Percentiles rank a stretch among this genome's conserved stretches.
phyloP scores from a whole-genome alignment of 2,888 invertebrate genomes.

The Drosophila mimica region DNA sequence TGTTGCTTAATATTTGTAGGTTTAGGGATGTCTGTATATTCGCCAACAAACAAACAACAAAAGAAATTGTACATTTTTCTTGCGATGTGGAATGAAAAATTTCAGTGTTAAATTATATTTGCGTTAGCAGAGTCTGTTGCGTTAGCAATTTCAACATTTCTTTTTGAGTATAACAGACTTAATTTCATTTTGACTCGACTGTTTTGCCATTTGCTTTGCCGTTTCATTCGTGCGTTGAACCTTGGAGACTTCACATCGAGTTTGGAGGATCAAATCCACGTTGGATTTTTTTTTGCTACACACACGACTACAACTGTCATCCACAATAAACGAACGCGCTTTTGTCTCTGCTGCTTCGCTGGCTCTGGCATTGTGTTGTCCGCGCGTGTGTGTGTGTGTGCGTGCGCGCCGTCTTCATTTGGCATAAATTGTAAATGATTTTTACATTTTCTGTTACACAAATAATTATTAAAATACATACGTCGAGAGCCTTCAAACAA shows the following conservation, averaged over 20 bases:
- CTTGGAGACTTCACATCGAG: constrained; percentile 85
- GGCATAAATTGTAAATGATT: constrained; percentile 51
- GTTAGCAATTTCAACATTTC: constrained; percentile 36
- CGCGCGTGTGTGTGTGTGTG: constrained; percentile 44
- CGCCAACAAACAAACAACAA: neutral
- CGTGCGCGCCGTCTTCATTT: constrained; percentile 62
- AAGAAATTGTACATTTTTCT: neutral
- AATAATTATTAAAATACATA: constrained; percentile 34
- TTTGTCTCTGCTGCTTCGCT: constrained; percentile 60
- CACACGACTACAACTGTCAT: constrained; percentile 65
- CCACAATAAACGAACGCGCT: constrained; percentile 62
- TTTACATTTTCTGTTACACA: constrained; percentile 48
- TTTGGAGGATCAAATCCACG: constrained; percentile 85
- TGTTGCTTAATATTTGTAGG: neutral
- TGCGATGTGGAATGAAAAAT: neutral
- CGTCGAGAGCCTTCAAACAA: constrained; percentile 40
- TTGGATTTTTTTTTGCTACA: constrained; percentile 67
- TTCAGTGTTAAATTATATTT: constrained; percentile 19
- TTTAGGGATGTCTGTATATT: neutral
- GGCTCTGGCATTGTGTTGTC: constrained; percentile 47
- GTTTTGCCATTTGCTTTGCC: constrained; percentile 53
- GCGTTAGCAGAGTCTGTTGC: constrained; percentile 38
- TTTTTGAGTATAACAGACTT: constrained; percentile 56
- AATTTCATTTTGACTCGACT: constrained; percentile 60
- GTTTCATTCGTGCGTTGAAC: constrained; percentile 63